A percentile compares a stretch with the other conserved stretches of the same genome.
phyloP scores from a whole-genome alignment of 2,888 invertebrate genomes.

The Ectemnius cavifrons region DNA sequence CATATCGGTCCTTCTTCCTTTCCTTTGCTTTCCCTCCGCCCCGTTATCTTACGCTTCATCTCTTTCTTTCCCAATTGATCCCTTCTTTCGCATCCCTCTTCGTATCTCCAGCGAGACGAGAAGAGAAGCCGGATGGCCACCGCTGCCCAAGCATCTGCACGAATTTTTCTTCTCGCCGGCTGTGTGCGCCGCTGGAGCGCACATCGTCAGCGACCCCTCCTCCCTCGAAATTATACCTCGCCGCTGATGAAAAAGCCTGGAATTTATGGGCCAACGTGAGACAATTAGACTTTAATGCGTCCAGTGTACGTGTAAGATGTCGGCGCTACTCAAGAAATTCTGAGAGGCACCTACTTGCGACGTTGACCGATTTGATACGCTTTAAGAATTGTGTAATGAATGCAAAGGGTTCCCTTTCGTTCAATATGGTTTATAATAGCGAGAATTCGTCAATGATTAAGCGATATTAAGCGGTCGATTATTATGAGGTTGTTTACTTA shows the following conservation, averaged over 20 bases:
- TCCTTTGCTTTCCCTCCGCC: slow-evolving; percentile 2
- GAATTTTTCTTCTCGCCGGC: slow-evolving; percentile 49
- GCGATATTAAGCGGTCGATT: too few species aligned
- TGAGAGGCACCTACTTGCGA: background rate
- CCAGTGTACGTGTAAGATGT: slow-evolving; percentile 36
- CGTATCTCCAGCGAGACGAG: slow-evolving; percentile 7
- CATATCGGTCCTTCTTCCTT: slow-evolving; percentile 35
- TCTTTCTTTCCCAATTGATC: background rate
- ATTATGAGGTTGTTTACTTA: too few species aligned
- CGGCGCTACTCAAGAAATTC: slow-evolving; percentile 16
- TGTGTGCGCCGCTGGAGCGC: slow-evolving; percentile 12
- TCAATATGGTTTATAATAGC: too few species aligned
- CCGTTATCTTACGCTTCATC: background rate
- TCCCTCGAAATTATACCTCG: slow-evolving; percentile 41
- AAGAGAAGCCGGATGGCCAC: too few species aligned
- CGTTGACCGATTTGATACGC: background rate
- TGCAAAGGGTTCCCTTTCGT: too few species aligned
- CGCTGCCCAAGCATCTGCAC: slow-evolving; percentile 43
- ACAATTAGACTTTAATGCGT: slow-evolving; percentile 41
- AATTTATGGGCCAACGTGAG: slow-evolving; percentile 42
- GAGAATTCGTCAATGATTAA: too few species aligned
- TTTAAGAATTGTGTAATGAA: too few species aligned
- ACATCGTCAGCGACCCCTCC: slow-evolving; percentile 12
- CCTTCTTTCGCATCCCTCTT: background rate
- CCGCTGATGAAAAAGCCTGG: slow-evolving; percentile 38